Evolutionary conservation across 2,797 vertebrate species (phyloP).

Genomic region (Alosa sapidissima): DNA sequence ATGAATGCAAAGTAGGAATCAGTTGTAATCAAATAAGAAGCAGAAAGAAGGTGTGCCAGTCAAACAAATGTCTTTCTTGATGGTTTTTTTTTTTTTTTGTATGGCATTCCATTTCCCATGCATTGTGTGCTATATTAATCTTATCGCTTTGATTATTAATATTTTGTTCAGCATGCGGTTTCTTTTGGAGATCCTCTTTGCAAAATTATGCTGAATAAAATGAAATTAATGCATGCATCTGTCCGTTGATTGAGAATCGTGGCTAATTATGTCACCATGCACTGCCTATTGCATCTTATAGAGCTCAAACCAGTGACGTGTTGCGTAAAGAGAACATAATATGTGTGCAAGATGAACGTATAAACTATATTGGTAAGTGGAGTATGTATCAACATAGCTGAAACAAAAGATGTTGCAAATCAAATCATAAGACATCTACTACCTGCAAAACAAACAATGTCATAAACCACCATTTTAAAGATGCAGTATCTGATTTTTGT

Average conservation of each 20-base stretch:
- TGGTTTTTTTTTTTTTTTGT: constrained; percentile 59
- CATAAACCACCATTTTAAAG: constrained; percentile 82
- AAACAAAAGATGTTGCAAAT: constrained; percentile 49
- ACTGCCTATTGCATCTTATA: constrained; percentile 13
- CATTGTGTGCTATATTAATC: constrained; percentile 64
- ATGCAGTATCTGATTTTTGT: constrained; percentile 81
- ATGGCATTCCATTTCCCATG: constrained; percentile 79
- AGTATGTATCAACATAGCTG: constrained; percentile 55
- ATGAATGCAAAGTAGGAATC: constrained; percentile 96
- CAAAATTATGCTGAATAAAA: constrained; percentile 14
- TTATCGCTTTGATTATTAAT: not conserved
- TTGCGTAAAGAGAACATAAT: not conserved
- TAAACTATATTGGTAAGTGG: constrained; percentile 11
- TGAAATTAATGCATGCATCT: constrained; percentile 72
- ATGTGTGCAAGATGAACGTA: not conserved
- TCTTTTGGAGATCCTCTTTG: not conserved
- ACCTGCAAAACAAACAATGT: constrained; percentile 67
- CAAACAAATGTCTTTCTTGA: constrained; percentile 56
- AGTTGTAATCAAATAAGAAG: constrained; percentile 87
- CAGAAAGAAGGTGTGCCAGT: constrained; percentile 83
- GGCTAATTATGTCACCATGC: constrained; percentile 25
- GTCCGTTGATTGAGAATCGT: constrained; percentile 17
- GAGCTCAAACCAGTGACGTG: constrained; percentile 4
- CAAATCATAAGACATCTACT: constrained; percentile 63
- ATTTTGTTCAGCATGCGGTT: constrained; percentile 55